Percentiles rank a stretch among this genome's conserved stretches.
Conservation (phyloP, 2,113 vertebrate genomes). For the Calidris pugnax region DNA sequence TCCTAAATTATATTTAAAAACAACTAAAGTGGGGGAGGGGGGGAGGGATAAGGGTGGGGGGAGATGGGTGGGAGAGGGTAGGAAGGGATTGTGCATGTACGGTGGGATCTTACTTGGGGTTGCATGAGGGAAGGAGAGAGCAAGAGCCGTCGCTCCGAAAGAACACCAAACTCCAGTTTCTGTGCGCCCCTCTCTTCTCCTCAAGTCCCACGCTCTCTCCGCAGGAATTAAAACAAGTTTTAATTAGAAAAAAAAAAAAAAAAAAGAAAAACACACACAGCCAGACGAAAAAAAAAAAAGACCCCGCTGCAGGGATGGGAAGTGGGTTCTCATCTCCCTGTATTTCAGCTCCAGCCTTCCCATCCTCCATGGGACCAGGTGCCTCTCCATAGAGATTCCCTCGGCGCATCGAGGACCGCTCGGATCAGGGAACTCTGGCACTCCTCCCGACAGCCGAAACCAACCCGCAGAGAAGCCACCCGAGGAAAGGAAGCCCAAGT, state of each 20-base stretch:
- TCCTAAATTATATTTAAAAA: constrained; percentile 59
- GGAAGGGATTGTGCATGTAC: constrained; percentile 47
- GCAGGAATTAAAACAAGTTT: constrained; percentile 47
- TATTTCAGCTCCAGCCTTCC: constrained; percentile 29
- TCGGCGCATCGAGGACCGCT: neutral
- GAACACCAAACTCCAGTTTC: constrained; percentile 26
- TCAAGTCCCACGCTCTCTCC: constrained; percentile 49
- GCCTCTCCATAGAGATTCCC: neutral
- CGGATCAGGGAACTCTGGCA: neutral
- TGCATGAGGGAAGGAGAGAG: constrained; percentile 27
- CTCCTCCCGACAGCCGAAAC: neutral
- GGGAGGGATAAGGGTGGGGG: neutral
- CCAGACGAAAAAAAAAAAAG: neutral
- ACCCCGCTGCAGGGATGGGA: constrained; percentile 26
- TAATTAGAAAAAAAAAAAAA: constrained; percentile 25
- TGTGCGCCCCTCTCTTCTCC: constrained; percentile 25
- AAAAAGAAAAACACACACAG: constrained; percentile 53
- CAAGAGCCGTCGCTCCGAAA: neutral
- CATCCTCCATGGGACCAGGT: neutral
- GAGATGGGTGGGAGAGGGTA: neutral
- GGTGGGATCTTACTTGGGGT: constrained; percentile 6
- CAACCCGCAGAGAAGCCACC: constrained; percentile 1
- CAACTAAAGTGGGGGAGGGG: constrained; percentile 16
- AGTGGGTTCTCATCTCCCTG: constrained; percentile 23
- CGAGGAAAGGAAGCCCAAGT: constrained; percentile 38